Percentiles rank a stretch among this genome's conserved stretches.
Conservation (phyloP, 2,113 vertebrate species). For the Ptyas mucosa region DNA sequence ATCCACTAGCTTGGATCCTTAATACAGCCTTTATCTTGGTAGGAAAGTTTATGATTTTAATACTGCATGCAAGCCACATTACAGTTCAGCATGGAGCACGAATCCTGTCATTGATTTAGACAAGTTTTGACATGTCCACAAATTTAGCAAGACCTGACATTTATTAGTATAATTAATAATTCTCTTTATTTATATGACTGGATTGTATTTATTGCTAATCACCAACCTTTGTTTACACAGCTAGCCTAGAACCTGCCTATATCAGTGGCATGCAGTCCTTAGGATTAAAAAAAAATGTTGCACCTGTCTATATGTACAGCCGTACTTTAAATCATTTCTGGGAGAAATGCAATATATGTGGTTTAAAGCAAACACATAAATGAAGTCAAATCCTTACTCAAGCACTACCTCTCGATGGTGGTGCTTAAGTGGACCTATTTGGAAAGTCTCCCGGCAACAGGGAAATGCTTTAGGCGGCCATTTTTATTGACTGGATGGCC, state of each 20-base stretch:
- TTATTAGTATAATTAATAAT: neutral
- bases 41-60: neutral
- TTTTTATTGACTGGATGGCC: slow-evolving; percentile 31
- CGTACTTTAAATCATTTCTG: neutral
- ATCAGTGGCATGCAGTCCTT: neutral
- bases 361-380: neutral
- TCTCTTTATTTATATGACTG: neutral
- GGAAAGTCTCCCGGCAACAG: neutral
- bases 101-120: neutral
- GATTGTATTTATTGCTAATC: neutral
- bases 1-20: neutral
- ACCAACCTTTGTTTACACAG: neutral
- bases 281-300: neutral
- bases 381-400: neutral
- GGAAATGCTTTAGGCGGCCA: neutral
- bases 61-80: neutral
- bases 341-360: neutral
- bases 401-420: neutral
- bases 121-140: neutral
- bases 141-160: neutral
- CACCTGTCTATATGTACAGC: neutral
- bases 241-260: neutral
- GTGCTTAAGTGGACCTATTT: neutral
- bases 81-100: neutral
- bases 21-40: neutral